Percentiles rank a stretch among this genome's conserved stretches.
Evolutionary conservation across 2,888 invertebrate species (phyloP).

Genomic region (Agrochola lota): DNA sequence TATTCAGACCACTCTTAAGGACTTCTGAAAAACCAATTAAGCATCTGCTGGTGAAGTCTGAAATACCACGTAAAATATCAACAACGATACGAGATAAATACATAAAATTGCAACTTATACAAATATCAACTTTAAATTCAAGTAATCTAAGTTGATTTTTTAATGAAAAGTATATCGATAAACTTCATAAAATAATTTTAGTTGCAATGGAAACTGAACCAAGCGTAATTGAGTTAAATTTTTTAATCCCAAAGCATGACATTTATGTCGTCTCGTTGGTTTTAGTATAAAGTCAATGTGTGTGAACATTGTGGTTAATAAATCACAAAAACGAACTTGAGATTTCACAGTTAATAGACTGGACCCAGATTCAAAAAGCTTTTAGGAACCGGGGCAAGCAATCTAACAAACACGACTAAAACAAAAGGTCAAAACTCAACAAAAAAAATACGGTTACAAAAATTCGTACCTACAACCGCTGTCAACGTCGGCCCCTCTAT

Average conservation of each 20-base stretch:
- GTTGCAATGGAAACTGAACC: too few species aligned
- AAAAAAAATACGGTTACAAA: slow-evolving; percentile 12
- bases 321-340: neutral
- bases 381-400: neutral
- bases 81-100: too few species aligned
- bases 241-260: too few species aligned
- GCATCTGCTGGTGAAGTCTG: neutral
- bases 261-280: too few species aligned
- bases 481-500: neutral
- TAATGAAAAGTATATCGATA: too few species aligned
- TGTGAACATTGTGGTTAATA: neutral
- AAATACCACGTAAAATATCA: neutral
- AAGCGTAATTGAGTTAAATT: too few species aligned
- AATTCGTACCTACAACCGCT: slow-evolving; percentile 6
- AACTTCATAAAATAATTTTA: too few species aligned
- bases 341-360: neutral
- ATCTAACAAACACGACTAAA: neutral
- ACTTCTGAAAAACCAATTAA: neutral
- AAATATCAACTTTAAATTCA: too few species aligned
- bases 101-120: too few species aligned
- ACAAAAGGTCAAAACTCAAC: neutral
- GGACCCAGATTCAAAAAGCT: neutral
- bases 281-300: neutral
- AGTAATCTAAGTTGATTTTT: too few species aligned
- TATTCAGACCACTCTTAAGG: neutral